A percentile compares a stretch with the other conserved stretches of the same genome.
Conservation (phyloP, 1,140 invertebrate genomes). For the Venturia canescens region DNA sequence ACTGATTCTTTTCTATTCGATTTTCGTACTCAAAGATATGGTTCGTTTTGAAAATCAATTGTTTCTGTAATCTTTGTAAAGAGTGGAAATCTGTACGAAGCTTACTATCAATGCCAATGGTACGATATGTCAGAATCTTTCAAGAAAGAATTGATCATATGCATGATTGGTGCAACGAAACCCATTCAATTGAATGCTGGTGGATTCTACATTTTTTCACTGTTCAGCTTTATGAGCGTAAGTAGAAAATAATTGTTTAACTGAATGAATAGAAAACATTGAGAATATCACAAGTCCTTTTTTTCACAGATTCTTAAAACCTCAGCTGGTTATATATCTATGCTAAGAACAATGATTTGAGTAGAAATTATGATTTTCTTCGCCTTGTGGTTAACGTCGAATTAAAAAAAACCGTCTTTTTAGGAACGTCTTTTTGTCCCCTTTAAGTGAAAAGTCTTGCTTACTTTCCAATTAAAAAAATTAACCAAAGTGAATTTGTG, state of each 20-base stretch:
- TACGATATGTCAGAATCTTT: slow-evolving; percentile 22
- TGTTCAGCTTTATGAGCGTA: slow-evolving; percentile 26
- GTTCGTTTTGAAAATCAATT: no score
- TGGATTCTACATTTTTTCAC: slow-evolving; percentile 35
- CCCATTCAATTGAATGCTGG: slow-evolving; percentile 31
- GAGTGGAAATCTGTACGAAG: slow-evolving; percentile 38
- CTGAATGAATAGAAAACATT: no score
- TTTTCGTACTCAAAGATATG: no score
- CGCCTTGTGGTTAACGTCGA: no score
- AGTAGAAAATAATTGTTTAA: slow-evolving; percentile 1
- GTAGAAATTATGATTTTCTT: neutral
- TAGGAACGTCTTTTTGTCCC: no score
- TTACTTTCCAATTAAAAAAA: no score
- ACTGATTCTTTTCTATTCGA: neutral
- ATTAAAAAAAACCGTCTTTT: no score
- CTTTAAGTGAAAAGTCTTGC: no score
- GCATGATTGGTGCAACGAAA: slow-evolving; percentile 11
- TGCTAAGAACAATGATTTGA: slow-evolving; percentile 53
- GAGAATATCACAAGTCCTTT: neutral
- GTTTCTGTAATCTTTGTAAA: neutral
- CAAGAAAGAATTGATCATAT: slow-evolving; percentile 27
- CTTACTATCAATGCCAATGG: slow-evolving; percentile 41
- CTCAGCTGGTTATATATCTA: slow-evolving; percentile 56
- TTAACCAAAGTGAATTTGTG: no score
- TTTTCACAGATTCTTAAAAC: slow-evolving; percentile 57